These are phyloP conservation scores for Vipera latastei DNA, from an alignment of 2,797 vertebrate genomes.

Conservation along the genomic window DNA sequence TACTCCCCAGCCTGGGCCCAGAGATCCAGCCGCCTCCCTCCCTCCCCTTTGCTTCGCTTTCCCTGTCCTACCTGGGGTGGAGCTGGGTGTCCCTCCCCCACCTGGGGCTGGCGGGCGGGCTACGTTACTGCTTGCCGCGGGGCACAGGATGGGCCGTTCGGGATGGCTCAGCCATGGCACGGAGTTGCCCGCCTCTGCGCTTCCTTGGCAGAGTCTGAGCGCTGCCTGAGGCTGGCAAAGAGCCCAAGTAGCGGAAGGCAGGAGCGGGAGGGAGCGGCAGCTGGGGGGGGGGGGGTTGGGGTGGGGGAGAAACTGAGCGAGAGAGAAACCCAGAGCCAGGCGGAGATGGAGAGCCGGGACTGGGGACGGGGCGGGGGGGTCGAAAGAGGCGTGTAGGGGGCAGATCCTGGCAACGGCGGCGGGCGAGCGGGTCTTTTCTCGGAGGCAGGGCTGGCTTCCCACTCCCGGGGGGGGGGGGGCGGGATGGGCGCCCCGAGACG, in stretches of 20 bases:
- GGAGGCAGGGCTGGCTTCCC: not conserved
- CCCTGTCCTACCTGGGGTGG: slow-evolving; percentile 26
- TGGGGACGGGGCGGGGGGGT: not conserved
- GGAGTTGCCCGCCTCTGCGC: slow-evolving; percentile 5
- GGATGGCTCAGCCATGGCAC: slow-evolving; percentile 34
- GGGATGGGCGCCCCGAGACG: not conserved
- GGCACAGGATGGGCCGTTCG: not conserved
- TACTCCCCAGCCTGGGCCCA: not conserved
- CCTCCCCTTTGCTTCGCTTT: not conserved
- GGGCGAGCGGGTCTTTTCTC: too few species aligned
- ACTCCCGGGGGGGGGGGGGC: not conserved
- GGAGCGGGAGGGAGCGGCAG: slow-evolving; percentile 13
- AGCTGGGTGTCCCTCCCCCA: slow-evolving; percentile 23
- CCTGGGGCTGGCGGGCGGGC: not conserved
- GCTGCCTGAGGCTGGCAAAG: slow-evolving; percentile 10
- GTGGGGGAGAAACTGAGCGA: not conserved
- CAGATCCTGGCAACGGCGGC: not conserved
- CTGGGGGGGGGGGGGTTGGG: not conserved
- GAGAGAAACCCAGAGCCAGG: slow-evolving; percentile 14
- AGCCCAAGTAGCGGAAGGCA: slow-evolving; percentile 19
- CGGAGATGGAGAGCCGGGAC: slow-evolving; percentile 9
- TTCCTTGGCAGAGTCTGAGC: slow-evolving; percentile 21
- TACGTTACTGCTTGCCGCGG: slow-evolving; percentile 7
- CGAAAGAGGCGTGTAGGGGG: not conserved
- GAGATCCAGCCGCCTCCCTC: not conserved